A percentile compares a stretch with the other conserved stretches of the same genome.
Evolutionary conservation across 1,140 invertebrate genomes (phyloP).

Genomic region (Sipha flava): DNA sequence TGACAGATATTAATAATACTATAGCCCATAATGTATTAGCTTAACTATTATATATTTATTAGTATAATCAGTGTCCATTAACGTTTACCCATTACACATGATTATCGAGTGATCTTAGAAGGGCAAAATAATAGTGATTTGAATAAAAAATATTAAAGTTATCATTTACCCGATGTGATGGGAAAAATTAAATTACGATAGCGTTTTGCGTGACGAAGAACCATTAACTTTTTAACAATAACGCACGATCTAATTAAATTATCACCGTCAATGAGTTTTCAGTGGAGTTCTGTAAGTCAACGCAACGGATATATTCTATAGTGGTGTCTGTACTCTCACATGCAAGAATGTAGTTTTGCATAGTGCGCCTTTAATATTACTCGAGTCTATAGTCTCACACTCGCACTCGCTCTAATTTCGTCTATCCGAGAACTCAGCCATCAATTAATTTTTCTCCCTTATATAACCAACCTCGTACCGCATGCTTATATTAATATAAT

Average conservation of each 20-base stretch:
- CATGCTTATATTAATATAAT: too few relatives aligned
- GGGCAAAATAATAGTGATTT: too few relatives aligned
- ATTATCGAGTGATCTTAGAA: too few relatives aligned
- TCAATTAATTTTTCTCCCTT: background rate
- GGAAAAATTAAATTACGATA: background rate
- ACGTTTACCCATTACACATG: too few relatives aligned
- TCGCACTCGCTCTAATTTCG: background rate
- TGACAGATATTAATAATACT: too few relatives aligned
- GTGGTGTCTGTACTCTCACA: background rate
- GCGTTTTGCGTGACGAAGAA: background rate
- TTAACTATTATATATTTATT: too few relatives aligned
- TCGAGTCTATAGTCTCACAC: background rate
- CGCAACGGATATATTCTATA: too few relatives aligned
- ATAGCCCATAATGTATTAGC: too few relatives aligned
- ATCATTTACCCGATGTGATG: too few relatives aligned
- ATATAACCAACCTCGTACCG: background rate
- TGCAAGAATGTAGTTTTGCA: constrained; percentile 3
- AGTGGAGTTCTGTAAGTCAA: background rate
- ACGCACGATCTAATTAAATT: background rate
- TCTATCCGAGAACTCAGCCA: background rate
- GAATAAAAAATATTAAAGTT: too few relatives aligned
- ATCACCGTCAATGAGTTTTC: background rate
- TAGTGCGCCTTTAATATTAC: background rate
- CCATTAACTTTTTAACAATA: background rate
- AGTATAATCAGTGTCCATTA: too few relatives aligned